Evolutionary conservation across 2,113 vertebrate species (phyloP).

Genomic region (Thunnus maccoyii): DNA sequence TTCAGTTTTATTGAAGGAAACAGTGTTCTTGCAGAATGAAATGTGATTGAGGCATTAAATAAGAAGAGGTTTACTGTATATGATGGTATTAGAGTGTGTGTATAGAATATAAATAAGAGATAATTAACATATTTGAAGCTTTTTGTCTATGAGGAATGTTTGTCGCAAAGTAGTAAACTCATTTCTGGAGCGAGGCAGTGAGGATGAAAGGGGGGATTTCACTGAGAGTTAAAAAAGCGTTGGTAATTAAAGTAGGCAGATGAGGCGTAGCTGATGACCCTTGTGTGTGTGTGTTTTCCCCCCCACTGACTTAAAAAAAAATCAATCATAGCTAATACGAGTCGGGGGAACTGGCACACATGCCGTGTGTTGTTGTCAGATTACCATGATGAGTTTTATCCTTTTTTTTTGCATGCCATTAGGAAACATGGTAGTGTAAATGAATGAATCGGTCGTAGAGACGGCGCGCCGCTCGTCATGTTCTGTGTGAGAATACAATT

Average conservation of each 20-base stretch:
- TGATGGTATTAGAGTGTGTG: background rate
- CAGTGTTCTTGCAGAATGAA: no score
- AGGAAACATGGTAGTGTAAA: conserved; percentile 1
- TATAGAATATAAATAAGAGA: background rate
- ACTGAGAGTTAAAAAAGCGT: background rate
- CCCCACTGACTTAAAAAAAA: conserved; percentile 13
- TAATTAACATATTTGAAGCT: conserved; percentile 1
- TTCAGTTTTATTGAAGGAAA: no score
- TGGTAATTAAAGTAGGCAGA: conserved; percentile 49
- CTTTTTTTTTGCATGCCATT: conserved; percentile 19
- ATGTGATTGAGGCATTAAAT: no score
- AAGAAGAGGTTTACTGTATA: no score
- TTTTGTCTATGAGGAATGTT: background rate
- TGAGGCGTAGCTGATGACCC: conserved; percentile 30
- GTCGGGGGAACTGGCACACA: conserved; percentile 20
- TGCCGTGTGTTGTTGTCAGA: conserved; percentile 52
- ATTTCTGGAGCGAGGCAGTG: background rate
- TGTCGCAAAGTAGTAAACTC: background rate
- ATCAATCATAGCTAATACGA: conserved; percentile 26
- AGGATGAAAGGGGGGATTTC: background rate
- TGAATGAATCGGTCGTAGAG: conserved; percentile 28
- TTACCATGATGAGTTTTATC: conserved; percentile 40
- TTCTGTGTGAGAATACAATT: conserved; percentile 47
- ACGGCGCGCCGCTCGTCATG: background rate
- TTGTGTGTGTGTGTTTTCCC: background rate